Evolutionary conservation across 2,888 invertebrate species (phyloP).

Genomic region (Clunio marinus): DNA sequence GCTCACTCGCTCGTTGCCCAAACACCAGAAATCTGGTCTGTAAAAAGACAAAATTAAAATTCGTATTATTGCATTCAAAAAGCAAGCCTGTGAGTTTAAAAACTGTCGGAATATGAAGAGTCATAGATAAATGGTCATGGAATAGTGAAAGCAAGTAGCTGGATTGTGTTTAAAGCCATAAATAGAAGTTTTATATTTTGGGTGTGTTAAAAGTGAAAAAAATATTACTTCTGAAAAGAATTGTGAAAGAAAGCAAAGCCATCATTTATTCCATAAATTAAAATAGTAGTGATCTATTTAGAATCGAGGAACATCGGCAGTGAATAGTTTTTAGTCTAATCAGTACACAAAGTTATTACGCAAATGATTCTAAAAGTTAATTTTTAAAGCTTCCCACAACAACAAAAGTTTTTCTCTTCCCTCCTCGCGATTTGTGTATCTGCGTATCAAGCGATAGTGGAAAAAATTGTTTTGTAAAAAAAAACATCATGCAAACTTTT

Average conservation of each 20-base stretch:
- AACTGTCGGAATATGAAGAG: neutral
- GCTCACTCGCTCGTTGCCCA: too few species aligned
- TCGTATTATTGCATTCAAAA: too few species aligned
- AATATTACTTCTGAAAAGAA: neutral
- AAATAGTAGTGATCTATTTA: neutral
- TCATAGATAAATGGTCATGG: neutral
- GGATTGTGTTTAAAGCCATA: neutral
- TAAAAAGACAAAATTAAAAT: too few species aligned
- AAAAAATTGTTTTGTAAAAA: neutral
- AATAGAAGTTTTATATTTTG: neutral
- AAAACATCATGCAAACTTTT: slow-evolving; percentile 19
- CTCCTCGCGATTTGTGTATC: slow-evolving; percentile 1
- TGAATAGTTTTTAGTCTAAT: neutral
- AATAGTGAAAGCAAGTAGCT: neutral
- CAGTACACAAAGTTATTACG: neutral
- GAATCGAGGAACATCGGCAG: too few species aligned
- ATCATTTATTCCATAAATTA: neutral
- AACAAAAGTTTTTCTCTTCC: slow-evolving; percentile 2
- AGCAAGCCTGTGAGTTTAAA: neutral
- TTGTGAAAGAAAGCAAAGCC: slow-evolving; percentile 10
- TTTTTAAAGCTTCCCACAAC: neutral
- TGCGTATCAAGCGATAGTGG: slow-evolving; percentile 1
- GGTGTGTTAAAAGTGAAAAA: neutral
- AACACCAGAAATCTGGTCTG: too few species aligned
- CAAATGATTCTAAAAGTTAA: neutral